These are phyloP conservation scores for Chrysochloris asiatica DNA, from an alignment of 2,113 vertebrate genomes.

Conservation along the genomic window DNA sequence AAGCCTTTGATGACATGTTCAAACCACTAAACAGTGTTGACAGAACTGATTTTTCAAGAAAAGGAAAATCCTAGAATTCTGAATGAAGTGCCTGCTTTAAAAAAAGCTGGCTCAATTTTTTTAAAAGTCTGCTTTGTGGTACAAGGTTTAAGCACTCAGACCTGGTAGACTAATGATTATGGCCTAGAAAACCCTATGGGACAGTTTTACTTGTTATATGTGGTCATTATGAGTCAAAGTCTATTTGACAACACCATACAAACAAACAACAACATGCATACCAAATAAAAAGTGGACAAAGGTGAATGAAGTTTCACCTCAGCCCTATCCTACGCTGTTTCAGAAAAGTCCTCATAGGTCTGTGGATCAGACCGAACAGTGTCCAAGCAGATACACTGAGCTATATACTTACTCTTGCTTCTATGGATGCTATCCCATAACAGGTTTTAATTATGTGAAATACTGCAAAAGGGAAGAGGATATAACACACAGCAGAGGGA, in stretches of 20 bases:
- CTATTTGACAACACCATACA: too few species aligned
- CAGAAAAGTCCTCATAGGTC: background rate
- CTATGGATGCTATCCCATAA: background rate
- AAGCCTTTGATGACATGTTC: background rate
- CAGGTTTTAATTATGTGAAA: background rate
- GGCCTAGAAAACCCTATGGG: too few species aligned
- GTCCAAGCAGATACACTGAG: background rate
- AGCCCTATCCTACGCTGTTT: background rate
- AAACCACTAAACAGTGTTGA: background rate
- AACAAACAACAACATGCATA: too few species aligned
- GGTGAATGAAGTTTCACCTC: background rate
- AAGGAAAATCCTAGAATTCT: too few species aligned
- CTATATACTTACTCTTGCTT: too few species aligned
- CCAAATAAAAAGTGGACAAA: background rate
- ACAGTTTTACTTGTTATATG: too few species aligned
- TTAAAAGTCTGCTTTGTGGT: background rate
- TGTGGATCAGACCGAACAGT: too few species aligned
- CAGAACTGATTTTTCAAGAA: background rate
- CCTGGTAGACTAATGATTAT: too few species aligned
- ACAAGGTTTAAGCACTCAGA: too few species aligned
- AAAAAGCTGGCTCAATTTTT: background rate
- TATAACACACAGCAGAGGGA: background rate
- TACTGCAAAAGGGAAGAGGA: rapidly evolving
- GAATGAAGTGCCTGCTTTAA: too few species aligned
- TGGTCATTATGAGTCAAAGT: too few species aligned